phyloP scores from a whole-genome alignment of 2,113 vertebrate species.

The Gymnogyps californianus region DNA sequence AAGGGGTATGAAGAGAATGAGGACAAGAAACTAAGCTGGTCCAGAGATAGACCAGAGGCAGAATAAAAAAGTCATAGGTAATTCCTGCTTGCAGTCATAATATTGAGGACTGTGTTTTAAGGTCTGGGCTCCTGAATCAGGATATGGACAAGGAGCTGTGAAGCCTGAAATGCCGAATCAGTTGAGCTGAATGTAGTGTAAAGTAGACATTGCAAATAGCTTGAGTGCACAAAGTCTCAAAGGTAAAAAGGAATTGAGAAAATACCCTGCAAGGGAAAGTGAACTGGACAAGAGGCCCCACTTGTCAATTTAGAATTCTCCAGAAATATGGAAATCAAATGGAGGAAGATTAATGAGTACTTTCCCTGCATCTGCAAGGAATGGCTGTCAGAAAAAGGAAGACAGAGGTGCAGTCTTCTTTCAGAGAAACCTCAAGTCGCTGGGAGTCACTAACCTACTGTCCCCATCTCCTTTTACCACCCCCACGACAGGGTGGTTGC shows the following conservation, averaged over 20 bases:
- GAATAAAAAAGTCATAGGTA: not conserved
- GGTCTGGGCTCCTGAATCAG: not conserved
- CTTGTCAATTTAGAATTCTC: not conserved
- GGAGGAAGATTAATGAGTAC: not conserved
- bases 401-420: not conserved
- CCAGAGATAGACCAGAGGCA: not conserved
- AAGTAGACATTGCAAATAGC: not conserved
- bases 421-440: not conserved
- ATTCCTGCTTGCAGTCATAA: not conserved
- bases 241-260: slow-evolving; percentile 19
- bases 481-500: accelerated
- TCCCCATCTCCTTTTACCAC: not conserved
- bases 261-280: not conserved
- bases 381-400: not conserved
- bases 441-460: not conserved
- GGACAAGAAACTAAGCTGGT: not conserved
- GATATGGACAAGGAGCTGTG: not conserved
- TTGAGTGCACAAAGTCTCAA: not conserved
- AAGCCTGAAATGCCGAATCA: not conserved
- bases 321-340: slow-evolving; percentile 1
- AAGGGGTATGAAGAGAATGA: not conserved
- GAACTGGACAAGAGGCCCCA: not conserved
- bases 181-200: not conserved
- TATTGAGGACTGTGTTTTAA: not conserved
- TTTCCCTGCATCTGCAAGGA: not conserved